A percentile compares a stretch with the other conserved stretches of the same genome.
Conservation (phyloP, 2,797 vertebrate genomes). For the Lacerta agilis region DNA sequence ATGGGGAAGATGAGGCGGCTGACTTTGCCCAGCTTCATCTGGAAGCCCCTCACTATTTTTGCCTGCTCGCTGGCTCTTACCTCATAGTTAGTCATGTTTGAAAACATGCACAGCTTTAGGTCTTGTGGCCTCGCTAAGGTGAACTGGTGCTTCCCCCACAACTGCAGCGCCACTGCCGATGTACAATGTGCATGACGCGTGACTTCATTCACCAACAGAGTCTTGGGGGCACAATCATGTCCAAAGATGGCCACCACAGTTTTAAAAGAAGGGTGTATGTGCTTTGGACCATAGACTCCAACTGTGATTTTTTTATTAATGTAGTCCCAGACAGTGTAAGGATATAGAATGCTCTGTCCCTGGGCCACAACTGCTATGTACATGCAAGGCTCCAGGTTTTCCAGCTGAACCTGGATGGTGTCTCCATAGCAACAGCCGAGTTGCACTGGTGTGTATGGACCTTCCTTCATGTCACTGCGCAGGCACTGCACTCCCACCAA, state of each 20-base stretch:
- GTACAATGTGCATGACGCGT: constrained; percentile 80
- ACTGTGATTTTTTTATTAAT: constrained; percentile 90
- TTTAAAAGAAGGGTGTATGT: constrained; percentile 97
- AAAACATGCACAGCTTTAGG: constrained; percentile 90
- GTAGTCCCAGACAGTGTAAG: constrained; percentile 91
- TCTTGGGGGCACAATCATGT: constrained; percentile 93
- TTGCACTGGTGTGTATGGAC: constrained; percentile 86
- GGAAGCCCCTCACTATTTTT: constrained; percentile 88
- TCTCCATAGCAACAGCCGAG: constrained; percentile 87
- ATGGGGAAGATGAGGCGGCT: constrained; percentile 92
- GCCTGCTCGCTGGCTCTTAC: constrained; percentile 85
- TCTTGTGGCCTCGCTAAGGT: constrained; percentile 88
- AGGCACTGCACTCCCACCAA: constrained; percentile 87
- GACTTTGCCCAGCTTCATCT: constrained; percentile 93
- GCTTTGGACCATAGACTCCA: constrained; percentile 94
- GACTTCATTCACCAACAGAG: constrained; percentile 88
- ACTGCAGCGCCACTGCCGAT: constrained; percentile 89
- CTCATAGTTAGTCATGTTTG: constrained; percentile 94
- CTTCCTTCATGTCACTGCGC: constrained; percentile 90
- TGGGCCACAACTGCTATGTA: constrained; percentile 90
- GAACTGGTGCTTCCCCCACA: constrained; percentile 98
- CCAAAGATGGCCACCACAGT: constrained; percentile 93
- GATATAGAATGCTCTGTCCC: constrained; percentile 81
- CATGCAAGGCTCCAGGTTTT: constrained; percentile 93
- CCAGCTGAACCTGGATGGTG: constrained; percentile 90